Percentiles rank a stretch among this genome's conserved stretches.
These are phyloP conservation scores for Tauraco erythrolophus DNA, from an alignment of 2,113 vertebrate species.

Conservation along the genomic window DNA sequence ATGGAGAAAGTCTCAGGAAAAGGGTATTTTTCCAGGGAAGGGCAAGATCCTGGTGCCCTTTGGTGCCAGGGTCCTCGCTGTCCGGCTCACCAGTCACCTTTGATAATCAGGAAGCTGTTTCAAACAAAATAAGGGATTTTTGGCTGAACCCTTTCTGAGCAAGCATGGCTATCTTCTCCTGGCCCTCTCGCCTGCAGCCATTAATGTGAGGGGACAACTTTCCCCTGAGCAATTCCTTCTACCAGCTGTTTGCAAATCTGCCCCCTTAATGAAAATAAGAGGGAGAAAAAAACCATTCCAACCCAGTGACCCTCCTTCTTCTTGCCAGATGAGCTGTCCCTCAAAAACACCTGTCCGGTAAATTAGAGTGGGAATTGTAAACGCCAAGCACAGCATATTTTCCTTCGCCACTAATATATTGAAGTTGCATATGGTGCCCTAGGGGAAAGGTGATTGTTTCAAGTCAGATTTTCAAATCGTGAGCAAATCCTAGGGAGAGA, in stretches of 20 bases:
- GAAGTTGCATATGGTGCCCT: conserved; percentile 52
- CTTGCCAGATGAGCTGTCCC: conserved; percentile 54
- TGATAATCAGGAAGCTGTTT: background rate
- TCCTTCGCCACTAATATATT: conserved; percentile 66
- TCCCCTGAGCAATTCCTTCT: background rate
- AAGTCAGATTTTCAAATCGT: conserved; percentile 67
- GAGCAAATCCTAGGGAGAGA: conserved; percentile 62
- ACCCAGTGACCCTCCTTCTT: conserved; percentile 19
- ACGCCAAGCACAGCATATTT: conserved; percentile 53
- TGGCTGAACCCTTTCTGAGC: background rate
- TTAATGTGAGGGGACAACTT: background rate
- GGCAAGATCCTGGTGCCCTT: background rate
- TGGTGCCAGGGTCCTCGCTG: background rate
- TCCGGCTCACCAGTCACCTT: background rate
- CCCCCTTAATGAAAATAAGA: conserved; percentile 20
- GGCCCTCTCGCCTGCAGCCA: background rate
- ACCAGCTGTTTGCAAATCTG: conserved; percentile 1
- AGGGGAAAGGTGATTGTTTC: conserved; percentile 55
- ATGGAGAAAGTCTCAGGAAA: background rate
- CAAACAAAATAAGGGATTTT: background rate
- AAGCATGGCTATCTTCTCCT: background rate
- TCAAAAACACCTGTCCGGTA: conserved; percentile 62
- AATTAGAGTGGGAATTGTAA: conserved; percentile 67
- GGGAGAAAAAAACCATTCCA: background rate
- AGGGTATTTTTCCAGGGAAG: background rate